These are phyloP conservation scores for Capitulum mitella DNA, from an alignment of 2,888 invertebrate species.

Conservation along the genomic window DNA sequence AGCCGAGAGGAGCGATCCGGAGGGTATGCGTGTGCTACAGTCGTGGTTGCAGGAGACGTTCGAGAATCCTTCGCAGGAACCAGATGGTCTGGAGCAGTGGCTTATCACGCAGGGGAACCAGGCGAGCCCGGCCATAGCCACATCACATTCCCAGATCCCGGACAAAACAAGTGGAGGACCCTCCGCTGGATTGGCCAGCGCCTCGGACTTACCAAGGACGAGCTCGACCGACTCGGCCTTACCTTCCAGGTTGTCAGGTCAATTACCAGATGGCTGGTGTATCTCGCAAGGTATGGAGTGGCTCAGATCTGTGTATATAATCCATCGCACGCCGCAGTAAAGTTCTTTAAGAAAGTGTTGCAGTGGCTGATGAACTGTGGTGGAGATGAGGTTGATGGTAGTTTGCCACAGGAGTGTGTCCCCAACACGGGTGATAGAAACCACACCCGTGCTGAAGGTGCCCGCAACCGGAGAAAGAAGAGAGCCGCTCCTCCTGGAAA, in stretches of 20 bases:
- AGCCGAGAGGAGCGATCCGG: neutral
- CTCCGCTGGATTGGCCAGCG: neutral
- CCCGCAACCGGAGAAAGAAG: too few relatives aligned
- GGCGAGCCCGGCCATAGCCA: neutral
- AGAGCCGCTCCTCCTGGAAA: too few relatives aligned
- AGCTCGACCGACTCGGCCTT: neutral
- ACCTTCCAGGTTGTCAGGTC: neutral
- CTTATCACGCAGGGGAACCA: neutral
- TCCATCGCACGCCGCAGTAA: too few relatives aligned
- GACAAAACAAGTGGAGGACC: neutral
- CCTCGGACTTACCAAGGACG: neutral
- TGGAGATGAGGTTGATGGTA: too few relatives aligned
- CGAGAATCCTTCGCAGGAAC: neutral
- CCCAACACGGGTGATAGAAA: too few relatives aligned
- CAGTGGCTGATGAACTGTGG: too few relatives aligned
- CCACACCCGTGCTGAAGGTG: too few relatives aligned
- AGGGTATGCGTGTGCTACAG: neutral
- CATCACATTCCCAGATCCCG: neutral
- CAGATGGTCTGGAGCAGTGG: neutral
- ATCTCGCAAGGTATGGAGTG: too few relatives aligned
- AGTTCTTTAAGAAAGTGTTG: too few relatives aligned
- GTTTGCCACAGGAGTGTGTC: too few relatives aligned
- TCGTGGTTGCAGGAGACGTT: neutral
- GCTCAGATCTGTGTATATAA: too few relatives aligned
- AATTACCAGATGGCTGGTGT: neutral